Evolutionary conservation across 2,888 invertebrate genomes (phyloP), one percentile per base, ranked within the genome.

Genomic region (Quadroppia sp.): DNA sequence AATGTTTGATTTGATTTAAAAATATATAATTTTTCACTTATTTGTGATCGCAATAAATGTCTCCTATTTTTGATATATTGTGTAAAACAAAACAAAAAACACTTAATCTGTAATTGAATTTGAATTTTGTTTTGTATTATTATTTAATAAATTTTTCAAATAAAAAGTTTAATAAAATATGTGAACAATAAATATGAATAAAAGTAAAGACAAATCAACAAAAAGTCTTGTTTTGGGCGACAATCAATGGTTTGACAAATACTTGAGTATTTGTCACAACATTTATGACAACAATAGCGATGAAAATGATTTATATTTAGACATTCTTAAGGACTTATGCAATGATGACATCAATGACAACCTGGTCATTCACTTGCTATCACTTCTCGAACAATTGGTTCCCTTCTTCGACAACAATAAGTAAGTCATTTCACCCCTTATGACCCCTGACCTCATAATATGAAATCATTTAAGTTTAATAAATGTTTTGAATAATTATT

Each of bases 261-360:
- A 69, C 45, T 17, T 69, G 15, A 13, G 45, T 1, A 69, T 69
- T 42, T 69, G 69, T 36, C 20, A 20, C 20, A 42, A n/a, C 15
- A 42, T 45, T 69, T 17, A 69, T n/a, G 28, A 42, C 13, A 25
- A n/a, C 1, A 23, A 28, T 20, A 36, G 28, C 15, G 53, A 50
- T 13, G 32, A 32, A 32, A 36, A 40, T 25, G 71, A 72, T 13
- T 28, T 75, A n/a, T 56, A 61, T 74, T 50, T 71, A 36, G 74
- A 76, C 23, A 67, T 76, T 13, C 53, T 76, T 15, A 61, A 56
- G 25, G 74, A 74, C 74, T 40, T 76, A n/a, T 76, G 70, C 48
- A 71, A 76, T 69, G 76, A 74, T 40, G 13, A 36, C 28, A 25
- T 76, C n/a, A 23, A 11, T 28, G 56, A 59, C 13, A 36, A 42